A percentile compares a stretch with the other conserved stretches of the same genome.
Conservation (phyloP, 2,113 vertebrate genomes). For the Potamarius usumacintae region DNA sequence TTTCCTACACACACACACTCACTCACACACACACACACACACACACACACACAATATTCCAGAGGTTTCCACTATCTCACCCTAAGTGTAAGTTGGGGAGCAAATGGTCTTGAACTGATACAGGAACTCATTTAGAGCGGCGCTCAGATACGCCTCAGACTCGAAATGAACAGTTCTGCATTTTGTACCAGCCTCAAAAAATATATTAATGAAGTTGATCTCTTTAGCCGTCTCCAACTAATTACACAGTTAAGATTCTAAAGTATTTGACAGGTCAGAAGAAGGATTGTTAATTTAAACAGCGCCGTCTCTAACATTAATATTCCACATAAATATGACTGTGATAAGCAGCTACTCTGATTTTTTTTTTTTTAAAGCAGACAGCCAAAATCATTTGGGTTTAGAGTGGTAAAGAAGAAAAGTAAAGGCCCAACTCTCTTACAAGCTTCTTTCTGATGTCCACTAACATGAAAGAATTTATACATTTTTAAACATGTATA, state of each 20-base stretch:
- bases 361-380: neutral
- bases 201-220: constrained; percentile 68
- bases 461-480: neutral
- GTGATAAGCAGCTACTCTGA: constrained; percentile 55
- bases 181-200: constrained; percentile 49
- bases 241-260: constrained; percentile 71
- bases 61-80: constrained; percentile 52
- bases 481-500: neutral
- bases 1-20: constrained; percentile 6
- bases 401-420: neutral
- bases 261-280: constrained; percentile 60
- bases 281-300: constrained; percentile 64
- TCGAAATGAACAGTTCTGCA: constrained; percentile 45
- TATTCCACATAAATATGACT: constrained; percentile 58
- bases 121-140: constrained; percentile 58
- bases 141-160: constrained; percentile 52
- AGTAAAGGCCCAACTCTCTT: neutral
- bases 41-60: constrained; percentile 54
- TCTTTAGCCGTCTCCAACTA: constrained; percentile 59
- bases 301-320: constrained; percentile 58
- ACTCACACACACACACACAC: constrained; percentile 37
- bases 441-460: neutral
- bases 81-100: constrained; percentile 45
- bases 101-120: constrained; percentile 60
- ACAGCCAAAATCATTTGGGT: neutral